phyloP scores from a whole-genome alignment of 2,888 invertebrate genomes.

The Cantharis lateralis region DNA sequence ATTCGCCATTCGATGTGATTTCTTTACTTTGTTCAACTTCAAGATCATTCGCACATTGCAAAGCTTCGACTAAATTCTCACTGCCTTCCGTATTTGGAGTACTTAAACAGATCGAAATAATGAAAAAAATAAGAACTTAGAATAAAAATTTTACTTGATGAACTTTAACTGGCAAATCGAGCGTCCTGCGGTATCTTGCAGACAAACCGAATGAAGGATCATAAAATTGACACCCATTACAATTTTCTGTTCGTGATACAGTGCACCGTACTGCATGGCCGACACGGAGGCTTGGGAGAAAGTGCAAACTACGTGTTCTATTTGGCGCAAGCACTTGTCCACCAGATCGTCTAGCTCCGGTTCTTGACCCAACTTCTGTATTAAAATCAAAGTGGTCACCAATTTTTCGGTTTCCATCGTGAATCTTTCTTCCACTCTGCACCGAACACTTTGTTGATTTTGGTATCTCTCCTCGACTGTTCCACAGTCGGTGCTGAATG shows the following conservation, averaged over 20 bases:
- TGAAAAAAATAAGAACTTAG: background rate
- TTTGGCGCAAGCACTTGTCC: slow-evolving; percentile 1
- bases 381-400: background rate
- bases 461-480: slow-evolving; percentile 15
- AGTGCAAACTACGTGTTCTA: slow-evolving; percentile 10
- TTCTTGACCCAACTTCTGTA: background rate
- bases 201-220: slow-evolving; percentile 28
- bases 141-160: slow-evolving; percentile 12
- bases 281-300: slow-evolving; percentile 20
- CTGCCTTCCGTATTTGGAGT: background rate
- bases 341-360: background rate
- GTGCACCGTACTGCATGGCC: slow-evolving; percentile 32
- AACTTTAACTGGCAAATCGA: slow-evolving; percentile 18
- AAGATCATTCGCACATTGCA: background rate
- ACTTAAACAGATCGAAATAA: background rate
- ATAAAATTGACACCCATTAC: slow-evolving; percentile 23
- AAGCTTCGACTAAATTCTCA: background rate
- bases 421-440: background rate
- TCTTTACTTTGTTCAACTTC: background rate
- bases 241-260: slow-evolving; percentile 23
- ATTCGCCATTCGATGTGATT: too few species aligned
- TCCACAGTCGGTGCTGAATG: slow-evolving; percentile 23
- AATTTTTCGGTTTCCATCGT: background rate
- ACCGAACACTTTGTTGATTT: slow-evolving; percentile 6
- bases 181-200: slow-evolving; percentile 10